Percentiles rank a stretch among this genome's conserved stretches.
phyloP scores from a whole-genome alignment of 1,140 invertebrate genomes.

The Mya arenaria region DNA sequence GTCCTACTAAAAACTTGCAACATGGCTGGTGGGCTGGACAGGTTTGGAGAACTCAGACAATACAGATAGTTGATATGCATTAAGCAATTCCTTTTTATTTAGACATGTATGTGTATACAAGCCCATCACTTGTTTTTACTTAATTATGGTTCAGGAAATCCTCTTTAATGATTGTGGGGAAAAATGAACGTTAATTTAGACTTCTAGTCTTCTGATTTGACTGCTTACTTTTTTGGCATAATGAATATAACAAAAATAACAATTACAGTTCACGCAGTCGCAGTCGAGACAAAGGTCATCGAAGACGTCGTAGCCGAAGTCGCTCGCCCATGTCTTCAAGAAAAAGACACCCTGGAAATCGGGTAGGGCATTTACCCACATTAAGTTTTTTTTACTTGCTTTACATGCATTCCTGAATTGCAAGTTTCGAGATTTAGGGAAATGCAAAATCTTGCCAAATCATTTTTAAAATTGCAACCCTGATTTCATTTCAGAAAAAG shows the following conservation, averaged over 20 bases:
- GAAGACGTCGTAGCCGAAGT: conserved; percentile 76
- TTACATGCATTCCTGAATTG: no score
- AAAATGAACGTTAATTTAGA: not conserved
- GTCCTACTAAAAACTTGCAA: conserved; percentile 64
- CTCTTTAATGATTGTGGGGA: not conserved
- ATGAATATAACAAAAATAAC: not conserved
- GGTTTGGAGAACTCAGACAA: not conserved
- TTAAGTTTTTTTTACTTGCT: no score
- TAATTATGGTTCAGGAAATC: not conserved
- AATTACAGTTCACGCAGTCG: conserved; percentile 47
- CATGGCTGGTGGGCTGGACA: not conserved
- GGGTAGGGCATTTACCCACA: conserved; percentile 63
- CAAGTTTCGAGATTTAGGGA: no score
- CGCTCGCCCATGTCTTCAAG: conserved; percentile 83
- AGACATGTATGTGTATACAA: not conserved
- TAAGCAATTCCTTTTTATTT: not conserved
- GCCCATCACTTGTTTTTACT: not conserved
- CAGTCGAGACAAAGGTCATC: conserved; percentile 6
- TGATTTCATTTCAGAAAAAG: no score
- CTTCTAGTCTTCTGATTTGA: not conserved
- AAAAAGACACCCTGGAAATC: conserved; percentile 82
- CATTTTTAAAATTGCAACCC: no score
- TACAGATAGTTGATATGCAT: no score
- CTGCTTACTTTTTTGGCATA: not conserved
- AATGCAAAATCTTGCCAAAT: no score